These are phyloP conservation scores for Pogonomyrmex barbatus DNA, from an alignment of 1,140 invertebrate species.

Conservation along the genomic window DNA sequence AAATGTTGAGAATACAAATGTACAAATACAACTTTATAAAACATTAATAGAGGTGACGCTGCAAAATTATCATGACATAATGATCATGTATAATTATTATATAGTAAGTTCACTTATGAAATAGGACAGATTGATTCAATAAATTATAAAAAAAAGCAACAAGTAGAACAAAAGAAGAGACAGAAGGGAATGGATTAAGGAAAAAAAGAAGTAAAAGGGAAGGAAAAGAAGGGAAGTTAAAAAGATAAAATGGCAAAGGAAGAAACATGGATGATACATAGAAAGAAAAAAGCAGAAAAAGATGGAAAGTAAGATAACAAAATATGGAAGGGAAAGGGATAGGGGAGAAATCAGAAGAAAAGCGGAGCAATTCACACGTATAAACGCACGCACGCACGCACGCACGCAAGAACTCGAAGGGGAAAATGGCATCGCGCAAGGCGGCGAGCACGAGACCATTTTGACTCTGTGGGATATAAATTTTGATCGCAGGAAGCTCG, in stretches of 20 bases:
- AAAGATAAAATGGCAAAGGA: not conserved
- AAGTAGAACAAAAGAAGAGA: slow-evolving; percentile 12
- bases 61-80: not conserved
- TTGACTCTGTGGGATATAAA: slow-evolving; percentile 33
- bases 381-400: not conserved
- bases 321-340: not conserved
- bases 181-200: not conserved
- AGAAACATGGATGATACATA: not conserved
- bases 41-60: not conserved
- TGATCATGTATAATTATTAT: not conserved
- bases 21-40: not conserved
- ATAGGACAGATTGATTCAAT: not conserved
- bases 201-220: not conserved
- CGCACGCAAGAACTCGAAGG: slow-evolving; percentile 17
- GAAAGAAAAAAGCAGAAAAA: no score
- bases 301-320: not conserved
- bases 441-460: not conserved
- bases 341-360: not conserved
- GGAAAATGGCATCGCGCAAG: slow-evolving; percentile 37
- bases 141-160: slow-evolving; percentile 20
- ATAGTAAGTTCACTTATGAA: not conserved
- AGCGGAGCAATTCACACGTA: not conserved
- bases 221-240: not conserved
- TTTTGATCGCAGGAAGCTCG: slow-evolving; percentile 3
- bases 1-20: slow-evolving; percentile 1